Base-by-base conservation (phyloP, 2,888 invertebrate species). In the Aphidoletes aphidimyza region DNA sequence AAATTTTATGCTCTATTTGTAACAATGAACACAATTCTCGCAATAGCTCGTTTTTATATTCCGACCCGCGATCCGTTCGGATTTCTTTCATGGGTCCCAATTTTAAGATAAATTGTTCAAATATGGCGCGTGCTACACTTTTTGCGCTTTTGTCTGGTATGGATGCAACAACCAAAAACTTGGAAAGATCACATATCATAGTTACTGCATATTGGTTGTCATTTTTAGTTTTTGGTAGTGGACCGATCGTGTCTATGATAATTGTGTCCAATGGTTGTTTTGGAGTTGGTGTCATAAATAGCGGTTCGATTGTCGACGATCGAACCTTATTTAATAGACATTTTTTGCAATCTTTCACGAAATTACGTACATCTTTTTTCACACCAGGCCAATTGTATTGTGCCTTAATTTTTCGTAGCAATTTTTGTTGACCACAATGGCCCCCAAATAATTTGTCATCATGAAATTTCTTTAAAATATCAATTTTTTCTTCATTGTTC, bases 131-230 rank as follows among this genome's bases (percentile, higher is more conserved):
- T 17, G 86, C 86, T 17, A 86, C 84, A 0, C 86, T 85, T 26
- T 83, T 81, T 19, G 86, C 86, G 69, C 85, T 85, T 83, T 86
- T 86, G 81, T 86, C 85, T 36, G 85, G 84, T 36, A 85, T 85
- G n/a, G 85, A 83, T 9, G 34, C 45, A 22, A 42, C 45, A 14
- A 84, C n/a, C 0, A 83, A 17, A 30, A 26, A 83, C 26, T 83
- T 83, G 0, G 42, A 22, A 0, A 83, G 11, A 26, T 83, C 83
- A 26, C 42, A 83, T 1, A 83, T 83, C 30, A 83, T 30, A 2
- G 83, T 83, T 0, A 83, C 30, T 22, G 45, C 83, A 36, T 83
- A 83, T 19, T 19, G 26, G 17, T 83, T 45, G 0, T 30, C 45
- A 17, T 83, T 83, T 17, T 22, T 11, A 0, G 83, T 26, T 45